Base-by-base conservation (phyloP, 2,888 invertebrate species). In the Agonopterix subpropinquella region DNA sequence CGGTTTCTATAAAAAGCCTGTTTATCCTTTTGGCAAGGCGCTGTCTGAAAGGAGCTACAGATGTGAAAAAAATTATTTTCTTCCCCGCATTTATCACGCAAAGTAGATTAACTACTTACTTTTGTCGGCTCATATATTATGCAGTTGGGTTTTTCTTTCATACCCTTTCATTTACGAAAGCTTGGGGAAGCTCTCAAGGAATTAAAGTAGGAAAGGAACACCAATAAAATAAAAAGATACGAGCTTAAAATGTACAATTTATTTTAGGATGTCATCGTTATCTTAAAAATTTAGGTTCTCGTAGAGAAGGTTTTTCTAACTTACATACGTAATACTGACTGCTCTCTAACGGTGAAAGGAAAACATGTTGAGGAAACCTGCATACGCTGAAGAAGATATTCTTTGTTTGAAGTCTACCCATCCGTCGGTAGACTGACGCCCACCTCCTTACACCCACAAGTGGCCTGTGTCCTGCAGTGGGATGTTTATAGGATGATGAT, bases 101-200 rank as follows among this genome's bases (percentile, higher is more conserved):
- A 49, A 52, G 51, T 50, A 54, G 55, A 57, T 58, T 57, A 55
- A 54, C 50, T 59, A 52, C 58, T 57, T 61, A 57, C 51, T 53
- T 54, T 52, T 56, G 58, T 58, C 58, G 48, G 57, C 54, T 55
- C 62, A 55, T 62, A 55, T 59, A 56, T 57, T 62, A 61, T 64
- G 58, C 59, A 59, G 53, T 53, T 51, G 45, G 49, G 56, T 44
- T 54, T 49, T 58, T 28, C 28, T 28, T 58, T 57, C 53, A 56
- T 49, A 50, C 42, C 36, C 49, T 42, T 49, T 36, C 36, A 42
- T 45, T 42, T 36, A 11, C 15, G 36, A 42, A 45, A 45, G 49
- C 41, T 9, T 36, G 51, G 28, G 51, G 49, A 51, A 45, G 50
- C 53, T 56, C 50, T 50, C 51, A 15, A 28, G 36, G 49, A 52